Base-by-base conservation (phyloP, 2,888 invertebrate genomes). In the Tetragonula carbonaria region DNA sequence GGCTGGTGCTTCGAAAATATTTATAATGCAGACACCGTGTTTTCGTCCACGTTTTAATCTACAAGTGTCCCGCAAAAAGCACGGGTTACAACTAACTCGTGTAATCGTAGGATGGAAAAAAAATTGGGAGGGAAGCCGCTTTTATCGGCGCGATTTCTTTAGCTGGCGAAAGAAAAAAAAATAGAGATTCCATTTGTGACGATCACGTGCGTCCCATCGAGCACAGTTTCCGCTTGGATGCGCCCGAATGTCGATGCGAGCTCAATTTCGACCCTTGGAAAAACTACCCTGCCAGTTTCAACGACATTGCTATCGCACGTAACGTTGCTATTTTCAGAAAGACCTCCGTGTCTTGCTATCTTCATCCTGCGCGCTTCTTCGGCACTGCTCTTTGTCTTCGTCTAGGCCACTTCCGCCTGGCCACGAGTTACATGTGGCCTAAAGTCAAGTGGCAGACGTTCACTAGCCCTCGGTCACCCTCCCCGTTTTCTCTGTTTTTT, bases 381-480 rank as follows among this genome's bases (percentile, higher is more conserved):
- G 14, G 5, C 66, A 50, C n/a, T 8, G 57, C 23, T 59, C 65
- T 85, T 78, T 66, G 75, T 75, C 75, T 67, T 72, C 65, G 59
- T 76, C 62, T 62, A 76, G 66, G 59, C 55, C 72, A 67, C 75
- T 80, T 76, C 75, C 72, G 73, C 51, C 21, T 73, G 72, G 80
- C 78, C 80, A 76, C 66, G 77, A 75, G 74, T 82, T 65, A 57
- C 85, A 77, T 50, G 72, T 72, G 67, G 76, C 23, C 78, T 80
- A 86, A 88, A 88, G 88, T 87, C 88, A 87, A 88, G 87, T 84
- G 80, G 74, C 73, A 51, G 57, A 21, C 76, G 45, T 65, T 55
- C 80, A 45, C 79, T 78, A 78, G 62, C 59, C 74, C 84, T 75
- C 8, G 33, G 28, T 16, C 50, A 14, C 6, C 45, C 59, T 21